Evolutionary conservation across 2,797 vertebrate genomes (phyloP).

Genomic region (Acanthornis magna): DNA sequence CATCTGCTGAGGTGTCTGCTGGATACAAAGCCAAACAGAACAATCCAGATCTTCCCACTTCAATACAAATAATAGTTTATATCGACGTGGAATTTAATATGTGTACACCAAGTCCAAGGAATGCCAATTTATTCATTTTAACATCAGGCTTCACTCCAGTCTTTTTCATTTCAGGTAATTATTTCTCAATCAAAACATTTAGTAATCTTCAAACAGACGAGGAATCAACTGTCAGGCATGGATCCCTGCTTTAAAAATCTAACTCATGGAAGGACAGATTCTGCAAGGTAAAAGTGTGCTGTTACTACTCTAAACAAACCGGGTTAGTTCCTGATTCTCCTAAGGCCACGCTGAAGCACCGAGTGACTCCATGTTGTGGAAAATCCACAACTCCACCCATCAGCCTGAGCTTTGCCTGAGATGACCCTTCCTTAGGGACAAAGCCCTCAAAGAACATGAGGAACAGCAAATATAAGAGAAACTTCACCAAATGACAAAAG

Average conservation of each 20-base stretch:
- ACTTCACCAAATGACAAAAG: not conserved
- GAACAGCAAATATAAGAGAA: not conserved
- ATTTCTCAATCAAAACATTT: not conserved
- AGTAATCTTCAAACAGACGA: not conserved
- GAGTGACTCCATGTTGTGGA: not conserved
- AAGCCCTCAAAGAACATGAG: not conserved
- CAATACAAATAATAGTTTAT: not conserved
- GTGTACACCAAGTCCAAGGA: not conserved
- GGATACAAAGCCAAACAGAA: not conserved
- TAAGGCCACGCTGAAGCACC: not conserved
- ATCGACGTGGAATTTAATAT: not conserved
- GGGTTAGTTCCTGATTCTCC: not conserved
- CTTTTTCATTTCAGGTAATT: not conserved
- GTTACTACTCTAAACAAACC: not conserved
- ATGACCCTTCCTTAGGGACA: not conserved
- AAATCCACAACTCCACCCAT: not conserved
- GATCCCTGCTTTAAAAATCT: not conserved
- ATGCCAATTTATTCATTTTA: not conserved
- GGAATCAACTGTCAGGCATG: not conserved
- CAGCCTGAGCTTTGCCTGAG: not conserved
- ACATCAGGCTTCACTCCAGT: not conserved
- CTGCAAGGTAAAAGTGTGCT: not conserved
- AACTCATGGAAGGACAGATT: not conserved
- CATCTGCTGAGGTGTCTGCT: not conserved
- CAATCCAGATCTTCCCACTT: not conserved